phyloP scores from a whole-genome alignment of 2,888 invertebrate species.

The Dryocosmus kuriphilus region DNA sequence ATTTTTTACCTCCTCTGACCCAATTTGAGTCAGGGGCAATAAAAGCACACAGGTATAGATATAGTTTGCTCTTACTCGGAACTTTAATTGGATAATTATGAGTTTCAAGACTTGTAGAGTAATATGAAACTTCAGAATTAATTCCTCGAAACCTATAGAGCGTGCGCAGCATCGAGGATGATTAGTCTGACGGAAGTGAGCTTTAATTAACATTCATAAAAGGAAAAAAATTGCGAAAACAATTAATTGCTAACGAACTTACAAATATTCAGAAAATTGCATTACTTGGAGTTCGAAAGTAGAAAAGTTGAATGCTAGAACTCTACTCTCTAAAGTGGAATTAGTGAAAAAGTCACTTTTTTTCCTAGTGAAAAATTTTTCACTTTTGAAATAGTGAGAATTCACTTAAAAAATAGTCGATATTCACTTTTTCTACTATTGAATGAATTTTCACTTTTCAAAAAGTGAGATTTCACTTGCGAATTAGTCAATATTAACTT shows the following conservation, averaged over 20 bases:
- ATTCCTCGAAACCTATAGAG: slow-evolving; percentile 26
- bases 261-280: slow-evolving; percentile 10
- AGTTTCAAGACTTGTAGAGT: slow-evolving; percentile 36
- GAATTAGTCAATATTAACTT: too few relatives aligned
- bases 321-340: too few relatives aligned
- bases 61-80: slow-evolving; percentile 20
- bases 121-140: slow-evolving; percentile 38
- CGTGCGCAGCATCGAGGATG: slow-evolving; percentile 7
- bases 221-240: slow-evolving; percentile 1
- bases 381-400: too few relatives aligned
- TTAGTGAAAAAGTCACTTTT: too few relatives aligned
- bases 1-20: slow-evolving; percentile 22
- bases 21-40: slow-evolving; percentile 22
- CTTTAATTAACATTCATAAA: slow-evolving; percentile 31
- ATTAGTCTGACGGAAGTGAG: slow-evolving; percentile 14
- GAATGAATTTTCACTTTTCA: too few relatives aligned
- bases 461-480: too few relatives aligned
- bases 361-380: too few relatives aligned
- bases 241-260: neutral
- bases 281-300: slow-evolving; percentile 3
- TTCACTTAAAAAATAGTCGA: too few relatives aligned
- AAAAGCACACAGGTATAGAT: slow-evolving; percentile 17
- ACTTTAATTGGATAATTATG: slow-evolving; percentile 38
- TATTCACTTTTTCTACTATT: too few relatives aligned
- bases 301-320: slow-evolving; percentile 1